phyloP scores from a whole-genome alignment of 2,113 vertebrate genomes.

The Sander vitreus region DNA sequence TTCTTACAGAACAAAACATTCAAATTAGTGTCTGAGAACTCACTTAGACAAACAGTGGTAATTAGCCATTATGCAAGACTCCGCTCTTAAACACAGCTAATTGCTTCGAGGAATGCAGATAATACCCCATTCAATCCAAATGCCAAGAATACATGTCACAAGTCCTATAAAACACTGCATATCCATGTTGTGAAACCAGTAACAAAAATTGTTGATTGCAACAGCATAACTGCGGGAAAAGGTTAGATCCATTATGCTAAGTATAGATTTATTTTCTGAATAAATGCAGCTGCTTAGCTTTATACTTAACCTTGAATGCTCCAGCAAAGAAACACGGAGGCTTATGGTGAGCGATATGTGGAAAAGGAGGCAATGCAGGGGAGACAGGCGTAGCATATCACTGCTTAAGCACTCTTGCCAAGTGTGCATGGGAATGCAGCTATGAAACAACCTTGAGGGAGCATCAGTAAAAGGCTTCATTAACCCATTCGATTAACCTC shows the following conservation, averaged over 20 bases:
- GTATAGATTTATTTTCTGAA: slow-evolving; percentile 6
- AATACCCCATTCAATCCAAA: slow-evolving; percentile 43
- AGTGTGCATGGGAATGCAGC: slow-evolving; percentile 45
- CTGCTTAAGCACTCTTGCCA: background rate
- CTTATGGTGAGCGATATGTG: slow-evolving; percentile 24
- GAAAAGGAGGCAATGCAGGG: background rate
- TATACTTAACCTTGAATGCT: slow-evolving; percentile 57
- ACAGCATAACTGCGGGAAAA: background rate
- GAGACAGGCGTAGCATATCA: background rate
- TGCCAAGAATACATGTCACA: slow-evolving; percentile 44
- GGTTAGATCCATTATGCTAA: slow-evolving; percentile 18
- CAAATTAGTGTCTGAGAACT: slow-evolving; percentile 46
- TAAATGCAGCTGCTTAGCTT: slow-evolving; percentile 34
- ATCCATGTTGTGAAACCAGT: slow-evolving; percentile 53
- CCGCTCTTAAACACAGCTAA: slow-evolving; percentile 58
- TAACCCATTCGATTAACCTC: slow-evolving; percentile 78
- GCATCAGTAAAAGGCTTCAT: slow-evolving; percentile 78
- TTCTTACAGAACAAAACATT: slow-evolving; percentile 1
- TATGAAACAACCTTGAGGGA: slow-evolving; percentile 66
- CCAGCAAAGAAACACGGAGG: slow-evolving; percentile 29
- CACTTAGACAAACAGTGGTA: slow-evolving; percentile 47
- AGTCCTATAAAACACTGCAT: slow-evolving; percentile 39
- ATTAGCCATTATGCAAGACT: slow-evolving; percentile 57
- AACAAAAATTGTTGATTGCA: slow-evolving; percentile 31
- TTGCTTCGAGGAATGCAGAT: slow-evolving; percentile 66